Conservation (phyloP, 2,113 vertebrate species). For the Antechinus flavipes region DNA sequence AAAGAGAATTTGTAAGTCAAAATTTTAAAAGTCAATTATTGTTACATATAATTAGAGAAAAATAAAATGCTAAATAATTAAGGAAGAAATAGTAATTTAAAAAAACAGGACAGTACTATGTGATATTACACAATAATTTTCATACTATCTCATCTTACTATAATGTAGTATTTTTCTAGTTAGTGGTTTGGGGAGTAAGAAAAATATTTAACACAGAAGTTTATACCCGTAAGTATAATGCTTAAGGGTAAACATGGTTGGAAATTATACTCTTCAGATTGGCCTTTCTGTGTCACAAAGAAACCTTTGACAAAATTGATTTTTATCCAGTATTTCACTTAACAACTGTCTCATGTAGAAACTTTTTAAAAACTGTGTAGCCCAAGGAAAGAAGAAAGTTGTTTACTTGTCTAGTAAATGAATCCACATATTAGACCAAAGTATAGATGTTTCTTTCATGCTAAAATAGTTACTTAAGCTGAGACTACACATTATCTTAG, state of each 20-base stretch:
- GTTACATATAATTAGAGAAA: neutral
- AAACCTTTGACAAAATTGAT: neutral
- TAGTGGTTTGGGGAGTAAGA: neutral
- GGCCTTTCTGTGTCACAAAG: neutral
- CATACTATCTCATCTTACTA: neutral
- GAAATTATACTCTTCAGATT: neutral
- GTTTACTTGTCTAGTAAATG: neutral
- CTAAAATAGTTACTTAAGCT: constrained; percentile 1
- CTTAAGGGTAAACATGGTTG: neutral
- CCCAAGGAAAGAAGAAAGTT: neutral
- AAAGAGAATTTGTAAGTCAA: neutral
- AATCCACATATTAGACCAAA: neutral
- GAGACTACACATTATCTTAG: constrained; percentile 2
- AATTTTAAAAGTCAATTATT: neutral
- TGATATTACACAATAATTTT: neutral
- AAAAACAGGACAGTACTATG: neutral
- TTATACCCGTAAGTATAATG: neutral
- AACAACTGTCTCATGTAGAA: neutral
- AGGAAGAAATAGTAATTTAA: neutral
- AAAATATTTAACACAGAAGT: neutral
- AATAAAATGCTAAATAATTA: neutral
- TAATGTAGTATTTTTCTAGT: neutral
- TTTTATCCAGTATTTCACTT: neutral
- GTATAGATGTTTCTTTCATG: neutral
- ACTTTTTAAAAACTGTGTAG: neutral